Evolutionary conservation across 2,888 invertebrate genomes (phyloP).

Genomic region (Agrotis ipsilon): DNA sequence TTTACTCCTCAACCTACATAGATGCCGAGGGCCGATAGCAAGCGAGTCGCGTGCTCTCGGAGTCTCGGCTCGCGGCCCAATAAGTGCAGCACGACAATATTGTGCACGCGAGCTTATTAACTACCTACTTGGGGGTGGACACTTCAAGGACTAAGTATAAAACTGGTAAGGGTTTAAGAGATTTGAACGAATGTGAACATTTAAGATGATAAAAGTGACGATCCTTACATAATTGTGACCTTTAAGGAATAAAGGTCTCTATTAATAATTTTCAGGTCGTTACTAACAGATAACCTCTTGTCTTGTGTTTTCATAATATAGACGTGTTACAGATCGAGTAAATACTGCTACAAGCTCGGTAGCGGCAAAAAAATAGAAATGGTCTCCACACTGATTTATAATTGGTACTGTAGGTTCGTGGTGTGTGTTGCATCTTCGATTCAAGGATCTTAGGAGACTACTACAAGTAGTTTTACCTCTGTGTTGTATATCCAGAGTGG

Average conservation of each 20-base stretch:
- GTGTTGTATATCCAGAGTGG: constrained; percentile 96
- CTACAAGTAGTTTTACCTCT: constrained; percentile 87
- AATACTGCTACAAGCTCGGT: too few relatives aligned
- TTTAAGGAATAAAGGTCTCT: background rate
- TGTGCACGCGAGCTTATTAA: constrained; percentile 40
- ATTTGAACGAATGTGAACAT: too few relatives aligned
- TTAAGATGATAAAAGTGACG: background rate
- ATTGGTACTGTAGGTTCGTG: too few relatives aligned
- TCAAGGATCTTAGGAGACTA: background rate
- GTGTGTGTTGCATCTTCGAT: too few relatives aligned
- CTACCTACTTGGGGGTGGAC: background rate
- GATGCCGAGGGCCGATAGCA: constrained; percentile 13
- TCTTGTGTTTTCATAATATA: too few relatives aligned
- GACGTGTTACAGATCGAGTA: too few relatives aligned
- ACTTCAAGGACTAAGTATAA: constrained; percentile 20
- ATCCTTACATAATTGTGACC: background rate
- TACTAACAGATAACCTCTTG: too few relatives aligned
- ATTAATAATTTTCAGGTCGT: background rate
- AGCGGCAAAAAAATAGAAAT: too few relatives aligned
- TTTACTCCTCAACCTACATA: constrained; percentile 15
- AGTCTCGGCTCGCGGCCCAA: background rate
- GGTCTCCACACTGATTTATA: too few relatives aligned
- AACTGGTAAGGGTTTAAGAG: too few relatives aligned
- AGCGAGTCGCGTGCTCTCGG: constrained; percentile 22
- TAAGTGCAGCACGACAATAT: constrained; percentile 41